A percentile compares a stretch with the other conserved stretches of the same genome.
Evolutionary conservation across 2,888 invertebrate species (phyloP).

Genomic region (Monoplex corrugatus): DNA sequence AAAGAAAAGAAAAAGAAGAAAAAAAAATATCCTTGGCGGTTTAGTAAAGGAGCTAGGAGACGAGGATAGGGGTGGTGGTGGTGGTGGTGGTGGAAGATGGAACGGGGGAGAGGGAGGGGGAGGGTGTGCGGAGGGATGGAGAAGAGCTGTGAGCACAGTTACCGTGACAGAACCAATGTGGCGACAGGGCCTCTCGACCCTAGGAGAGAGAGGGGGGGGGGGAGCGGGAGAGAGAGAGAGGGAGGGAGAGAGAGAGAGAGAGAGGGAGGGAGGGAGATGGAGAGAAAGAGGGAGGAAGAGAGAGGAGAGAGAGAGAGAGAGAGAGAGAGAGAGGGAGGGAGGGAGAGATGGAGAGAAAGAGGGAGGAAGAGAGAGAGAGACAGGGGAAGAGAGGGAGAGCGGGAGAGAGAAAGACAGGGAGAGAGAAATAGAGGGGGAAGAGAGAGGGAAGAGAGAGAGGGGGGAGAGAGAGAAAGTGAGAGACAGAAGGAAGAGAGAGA

Average conservation of each 20-base stretch:
- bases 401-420: not conserved
- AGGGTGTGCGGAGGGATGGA: not conserved
- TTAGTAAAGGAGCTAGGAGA: too few species aligned
- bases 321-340: not conserved
- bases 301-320: conserved; percentile 10
- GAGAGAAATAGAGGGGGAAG: not conserved
- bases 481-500: not conserved
- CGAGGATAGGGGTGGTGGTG: too few species aligned
- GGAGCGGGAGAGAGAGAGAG: not conserved
- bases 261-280: not conserved
- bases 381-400: not conserved
- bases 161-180: not conserved
- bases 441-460: not conserved
- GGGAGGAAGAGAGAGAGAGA: not conserved
- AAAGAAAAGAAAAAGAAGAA: not conserved
- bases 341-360: not conserved
- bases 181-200: conserved; percentile 6
- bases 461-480: not conserved
- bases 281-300: not conserved
- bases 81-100: too few species aligned
- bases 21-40: too few species aligned
- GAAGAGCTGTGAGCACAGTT: not conserved
- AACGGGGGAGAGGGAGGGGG: not conserved
- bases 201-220: not conserved
- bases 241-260: not conserved